phyloP scores from a whole-genome alignment of 2,113 vertebrate species.

The Alectura lathami region DNA sequence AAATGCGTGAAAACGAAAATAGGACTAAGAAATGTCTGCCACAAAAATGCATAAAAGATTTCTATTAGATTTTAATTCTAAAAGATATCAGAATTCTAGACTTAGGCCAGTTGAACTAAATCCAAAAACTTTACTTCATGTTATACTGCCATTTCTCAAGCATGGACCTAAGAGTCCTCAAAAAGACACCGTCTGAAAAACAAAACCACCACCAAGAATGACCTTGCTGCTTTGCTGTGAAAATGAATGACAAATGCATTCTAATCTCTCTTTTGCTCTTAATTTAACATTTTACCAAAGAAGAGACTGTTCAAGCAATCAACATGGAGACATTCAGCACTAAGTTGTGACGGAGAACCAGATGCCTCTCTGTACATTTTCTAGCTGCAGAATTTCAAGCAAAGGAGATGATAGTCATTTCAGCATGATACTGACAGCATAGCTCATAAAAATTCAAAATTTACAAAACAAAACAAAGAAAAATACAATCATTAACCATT shows the following conservation, averaged over 20 bases:
- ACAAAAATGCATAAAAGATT: background rate
- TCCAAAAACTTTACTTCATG: background rate
- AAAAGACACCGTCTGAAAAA: background rate
- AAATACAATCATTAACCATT: background rate
- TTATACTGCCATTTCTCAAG: background rate
- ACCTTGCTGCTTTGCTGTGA: background rate
- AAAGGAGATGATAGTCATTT: background rate
- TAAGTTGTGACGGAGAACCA: background rate
- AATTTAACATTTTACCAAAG: background rate
- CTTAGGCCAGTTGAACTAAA: background rate
- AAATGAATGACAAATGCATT: background rate
- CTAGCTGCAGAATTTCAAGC: background rate
- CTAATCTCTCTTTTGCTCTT: background rate
- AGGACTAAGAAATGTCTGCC: background rate
- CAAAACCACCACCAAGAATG: background rate
- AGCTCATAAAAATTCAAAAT: background rate
- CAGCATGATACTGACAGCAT: background rate
- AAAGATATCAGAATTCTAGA: background rate
- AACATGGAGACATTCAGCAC: background rate
- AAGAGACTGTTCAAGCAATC: background rate
- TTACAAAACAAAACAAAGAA: background rate
- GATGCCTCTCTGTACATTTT: background rate
- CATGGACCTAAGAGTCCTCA: background rate
- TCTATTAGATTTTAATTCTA: background rate
- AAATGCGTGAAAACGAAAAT: background rate